Evolutionary conservation across 2,888 invertebrate species (phyloP).

Genomic region (Tortricodes alternella): DNA sequence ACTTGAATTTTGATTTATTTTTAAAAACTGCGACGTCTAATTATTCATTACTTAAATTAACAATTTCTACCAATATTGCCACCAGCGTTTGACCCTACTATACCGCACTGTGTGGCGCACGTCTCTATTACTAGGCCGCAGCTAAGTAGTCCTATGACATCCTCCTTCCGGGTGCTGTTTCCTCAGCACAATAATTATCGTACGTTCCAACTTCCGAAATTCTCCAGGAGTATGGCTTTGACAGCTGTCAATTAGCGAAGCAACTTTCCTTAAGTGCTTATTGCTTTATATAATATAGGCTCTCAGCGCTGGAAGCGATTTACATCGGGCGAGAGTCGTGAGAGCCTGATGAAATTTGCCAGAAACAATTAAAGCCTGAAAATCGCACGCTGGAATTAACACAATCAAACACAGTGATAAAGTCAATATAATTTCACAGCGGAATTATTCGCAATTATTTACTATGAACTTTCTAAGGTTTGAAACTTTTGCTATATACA

Average conservation of each 20-base stretch:
- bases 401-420: neutral
- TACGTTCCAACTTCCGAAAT: neutral
- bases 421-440: slow-evolving; percentile 6
- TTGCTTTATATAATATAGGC: neutral
- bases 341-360: neutral
- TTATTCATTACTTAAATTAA: no score
- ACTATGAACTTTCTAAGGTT: slow-evolving; percentile 3
- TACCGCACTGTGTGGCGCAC: no score
- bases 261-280: neutral
- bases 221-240: neutral
- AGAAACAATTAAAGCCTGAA: slow-evolving; percentile 1
- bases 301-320: neutral
- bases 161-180: no score
- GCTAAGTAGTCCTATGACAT: no score
- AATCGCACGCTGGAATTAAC: slow-evolving; percentile 1
- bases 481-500: slow-evolving; percentile 8
- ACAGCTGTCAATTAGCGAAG: neutral
- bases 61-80: no score
- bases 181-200: no score
- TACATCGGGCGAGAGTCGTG: neutral
- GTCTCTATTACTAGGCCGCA: no score
- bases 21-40: no score
- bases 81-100: no score
- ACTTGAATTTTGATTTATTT: no score
- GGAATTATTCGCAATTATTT: slow-evolving; percentile 3